These are phyloP conservation scores for Sycophila sp. DNA, from an alignment of 1,140 invertebrate species.

Conservation along the genomic window DNA sequence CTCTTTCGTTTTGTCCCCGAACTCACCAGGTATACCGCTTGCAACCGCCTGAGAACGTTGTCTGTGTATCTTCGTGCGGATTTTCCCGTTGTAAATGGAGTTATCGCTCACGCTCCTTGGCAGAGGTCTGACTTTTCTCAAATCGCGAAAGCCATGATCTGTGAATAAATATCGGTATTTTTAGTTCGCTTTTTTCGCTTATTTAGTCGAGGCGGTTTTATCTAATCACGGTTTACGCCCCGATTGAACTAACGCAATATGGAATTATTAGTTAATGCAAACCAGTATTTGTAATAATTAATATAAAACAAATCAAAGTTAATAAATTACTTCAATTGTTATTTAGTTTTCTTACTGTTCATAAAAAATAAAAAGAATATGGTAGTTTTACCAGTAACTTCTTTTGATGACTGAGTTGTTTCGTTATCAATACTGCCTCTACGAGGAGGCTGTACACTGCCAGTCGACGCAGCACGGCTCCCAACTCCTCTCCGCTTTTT, in stretches of 20 bases:
- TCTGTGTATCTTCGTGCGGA: conserved; percentile 53
- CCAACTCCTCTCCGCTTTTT: conserved; percentile 72
- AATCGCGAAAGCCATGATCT: conserved; percentile 60
- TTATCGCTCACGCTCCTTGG: conserved; percentile 63
- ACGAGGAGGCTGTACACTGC: conserved; percentile 59
- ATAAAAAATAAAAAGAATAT: neutral
- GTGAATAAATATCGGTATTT: neutral
- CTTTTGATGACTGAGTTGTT: conserved; percentile 53
- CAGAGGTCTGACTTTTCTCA: conserved; percentile 57
- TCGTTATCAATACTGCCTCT: conserved; percentile 61
- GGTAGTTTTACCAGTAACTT: conserved; percentile 44
- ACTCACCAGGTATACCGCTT: conserved; percentile 59
- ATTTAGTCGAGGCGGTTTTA: conserved; percentile 17
- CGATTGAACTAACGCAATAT: neutral
- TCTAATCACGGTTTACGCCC: neutral
- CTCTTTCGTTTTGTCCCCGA: neutral
- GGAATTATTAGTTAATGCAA: neutral
- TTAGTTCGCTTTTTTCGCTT: neutral
- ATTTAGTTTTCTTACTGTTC: too few species aligned
- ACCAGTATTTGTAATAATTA: neutral
- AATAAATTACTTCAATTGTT: too few species aligned
- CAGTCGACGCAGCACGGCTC: conserved; percentile 61
- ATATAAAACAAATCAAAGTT: too few species aligned
- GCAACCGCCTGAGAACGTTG: conserved; percentile 49
- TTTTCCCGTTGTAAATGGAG: conserved; percentile 59